Conservation (phyloP, 2,113 vertebrate genomes). For the Cebidichthys violaceus region DNA sequence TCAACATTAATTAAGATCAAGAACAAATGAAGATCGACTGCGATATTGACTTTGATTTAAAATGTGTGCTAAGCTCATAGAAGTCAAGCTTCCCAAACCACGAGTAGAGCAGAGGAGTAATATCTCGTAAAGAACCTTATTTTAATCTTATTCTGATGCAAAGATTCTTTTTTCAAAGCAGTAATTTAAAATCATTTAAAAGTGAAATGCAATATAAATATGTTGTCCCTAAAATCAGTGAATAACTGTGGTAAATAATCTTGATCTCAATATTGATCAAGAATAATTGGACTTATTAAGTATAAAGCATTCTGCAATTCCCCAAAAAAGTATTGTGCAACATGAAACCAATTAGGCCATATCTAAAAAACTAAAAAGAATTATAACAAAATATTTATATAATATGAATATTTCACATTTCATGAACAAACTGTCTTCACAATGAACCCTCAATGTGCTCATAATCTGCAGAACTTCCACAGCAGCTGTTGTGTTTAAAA, state of each 20-base stretch:
- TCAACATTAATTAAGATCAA: background rate
- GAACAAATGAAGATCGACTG: background rate
- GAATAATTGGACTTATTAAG: too few relatives aligned
- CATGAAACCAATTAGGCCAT: background rate
- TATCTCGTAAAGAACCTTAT: background rate
- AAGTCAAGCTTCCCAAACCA: too few relatives aligned
- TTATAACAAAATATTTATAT: background rate
- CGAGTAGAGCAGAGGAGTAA: background rate
- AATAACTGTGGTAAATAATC: too few relatives aligned
- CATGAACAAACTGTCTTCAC: background rate
- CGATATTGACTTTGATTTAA: background rate
- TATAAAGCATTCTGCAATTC: background rate
- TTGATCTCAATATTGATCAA: too few relatives aligned
- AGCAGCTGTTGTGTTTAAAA: background rate
- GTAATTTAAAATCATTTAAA: too few relatives aligned
- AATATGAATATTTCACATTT: too few relatives aligned
- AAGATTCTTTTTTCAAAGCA: too few relatives aligned
- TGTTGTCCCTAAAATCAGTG: too few relatives aligned
- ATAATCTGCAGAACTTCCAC: background rate
- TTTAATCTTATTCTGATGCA: too few relatives aligned
- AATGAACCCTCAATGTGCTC: background rate
- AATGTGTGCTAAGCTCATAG: too few relatives aligned
- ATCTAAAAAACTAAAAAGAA: background rate
- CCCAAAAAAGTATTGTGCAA: too few relatives aligned
- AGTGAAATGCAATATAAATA: too few relatives aligned